phyloP scores from a whole-genome alignment of 2,113 vertebrate species.

The Oophaga pumilio region DNA sequence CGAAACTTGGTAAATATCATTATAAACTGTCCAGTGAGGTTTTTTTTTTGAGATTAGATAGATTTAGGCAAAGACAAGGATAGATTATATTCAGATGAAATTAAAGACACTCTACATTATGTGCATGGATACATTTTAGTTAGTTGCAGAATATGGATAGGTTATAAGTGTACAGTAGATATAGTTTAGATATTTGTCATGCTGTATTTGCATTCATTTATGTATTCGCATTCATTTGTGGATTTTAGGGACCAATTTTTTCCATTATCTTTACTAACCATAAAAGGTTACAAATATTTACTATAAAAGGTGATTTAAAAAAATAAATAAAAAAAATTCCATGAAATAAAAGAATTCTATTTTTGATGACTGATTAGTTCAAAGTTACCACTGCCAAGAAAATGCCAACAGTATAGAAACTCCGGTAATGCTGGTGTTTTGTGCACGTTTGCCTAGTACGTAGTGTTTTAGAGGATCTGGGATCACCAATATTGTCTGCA shows the following conservation, averaged over 20 bases:
- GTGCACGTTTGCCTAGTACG: not conserved
- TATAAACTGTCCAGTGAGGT: not conserved
- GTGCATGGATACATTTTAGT: not conserved
- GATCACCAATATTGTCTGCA: not conserved
- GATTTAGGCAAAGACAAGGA: not conserved
- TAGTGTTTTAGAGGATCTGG: not conserved
- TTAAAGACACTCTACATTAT: slow-evolving; percentile 3
- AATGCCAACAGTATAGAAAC: not conserved
- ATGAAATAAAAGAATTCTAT: not conserved
- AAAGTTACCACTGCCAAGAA: not conserved
- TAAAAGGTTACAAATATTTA: not conserved
- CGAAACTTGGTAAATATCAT: not conserved
- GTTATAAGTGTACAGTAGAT: slow-evolving; percentile 28
- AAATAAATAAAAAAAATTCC: not conserved
- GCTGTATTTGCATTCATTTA: not conserved
- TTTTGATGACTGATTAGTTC: not conserved
- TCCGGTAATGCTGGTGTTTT: not conserved
- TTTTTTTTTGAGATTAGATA: slow-evolving; percentile 1
- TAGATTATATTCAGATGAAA: slow-evolving; percentile 18
- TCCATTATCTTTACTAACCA: not conserved
- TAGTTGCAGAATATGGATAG: slow-evolving; percentile 13
- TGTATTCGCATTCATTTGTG: not conserved
- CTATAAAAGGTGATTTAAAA: not conserved
- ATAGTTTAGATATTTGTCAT: slow-evolving; percentile 28
- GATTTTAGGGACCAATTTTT: not conserved